phyloP scores from a whole-genome alignment of 2,888 invertebrate species.

The Drosophila putrida region DNA sequence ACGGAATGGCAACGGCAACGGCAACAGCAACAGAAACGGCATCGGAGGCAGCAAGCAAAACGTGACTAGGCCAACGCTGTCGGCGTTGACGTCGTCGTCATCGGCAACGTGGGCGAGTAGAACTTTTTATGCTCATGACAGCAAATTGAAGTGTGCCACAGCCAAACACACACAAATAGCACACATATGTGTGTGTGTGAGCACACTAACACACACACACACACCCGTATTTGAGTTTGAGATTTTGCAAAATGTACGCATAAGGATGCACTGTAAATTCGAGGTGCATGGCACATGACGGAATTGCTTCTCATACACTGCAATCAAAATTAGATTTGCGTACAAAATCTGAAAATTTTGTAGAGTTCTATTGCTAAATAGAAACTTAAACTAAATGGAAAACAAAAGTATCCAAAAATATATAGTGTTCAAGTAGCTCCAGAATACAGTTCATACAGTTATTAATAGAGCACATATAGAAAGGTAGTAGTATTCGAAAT shows the following conservation, averaged over 20 bases:
- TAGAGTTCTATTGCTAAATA: too few species aligned
- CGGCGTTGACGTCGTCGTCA: conserved; percentile 30
- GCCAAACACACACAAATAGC: conserved; percentile 40
- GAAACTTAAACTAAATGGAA: too few species aligned
- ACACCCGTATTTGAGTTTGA: conserved; percentile 14
- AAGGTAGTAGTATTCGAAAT: too few species aligned
- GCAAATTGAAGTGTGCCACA: conserved; percentile 53
- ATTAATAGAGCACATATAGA: too few species aligned
- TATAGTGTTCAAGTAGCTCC: too few species aligned
- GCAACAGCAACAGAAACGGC: not conserved
- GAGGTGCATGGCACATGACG: conserved; percentile 28
- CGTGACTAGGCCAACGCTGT: conserved; percentile 69
- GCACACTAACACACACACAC: conserved; percentile 9
- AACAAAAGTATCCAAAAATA: too few species aligned
- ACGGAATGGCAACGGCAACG: not conserved
- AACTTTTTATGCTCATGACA: conserved; percentile 61
- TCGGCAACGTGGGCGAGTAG: conserved; percentile 42
- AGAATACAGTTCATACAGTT: too few species aligned
- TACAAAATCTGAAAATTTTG: too few species aligned
- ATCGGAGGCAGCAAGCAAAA: conserved; percentile 31
- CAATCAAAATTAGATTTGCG: not conserved
- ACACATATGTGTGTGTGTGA: conserved; percentile 1
- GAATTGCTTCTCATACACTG: conserved; percentile 13
- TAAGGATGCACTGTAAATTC: conserved; percentile 18
- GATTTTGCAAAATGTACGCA: conserved; percentile 16